Evolutionary conservation across 2,888 invertebrate species (phyloP), one percentile per base, ranked within the genome.

Genomic region (Euclidia mi): DNA sequence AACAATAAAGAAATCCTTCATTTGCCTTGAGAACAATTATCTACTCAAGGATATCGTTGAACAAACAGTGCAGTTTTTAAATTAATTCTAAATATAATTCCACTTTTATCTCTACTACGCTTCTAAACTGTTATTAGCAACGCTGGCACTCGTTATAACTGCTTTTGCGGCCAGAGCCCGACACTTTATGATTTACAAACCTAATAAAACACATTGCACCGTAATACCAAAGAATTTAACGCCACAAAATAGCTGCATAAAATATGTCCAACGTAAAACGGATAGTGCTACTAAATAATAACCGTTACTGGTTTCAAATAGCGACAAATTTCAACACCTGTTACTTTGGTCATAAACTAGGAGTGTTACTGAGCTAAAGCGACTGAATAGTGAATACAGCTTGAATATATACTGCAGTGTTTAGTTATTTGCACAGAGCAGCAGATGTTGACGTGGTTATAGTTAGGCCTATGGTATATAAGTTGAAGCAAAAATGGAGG

Each of bases 321-420:
- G 50, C 64, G 45, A 45, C 63, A 64, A 70, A 66, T 69, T 70
- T 56, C 40, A 38, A 49, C 63, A 71, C 71, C 70, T 71, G 70
- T 71, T 64, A 64, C 70, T 14, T 3, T 9, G 34, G 0, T 29
- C 42, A 70, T 70, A 70, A 67, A 71, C 40, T 60, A 53, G n/a
- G 28, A 25, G 10, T 12, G 41, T 55, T 43, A 48, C 38, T 35
- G 40, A 48, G 37, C 51, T 55, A 62, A 44, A 69, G 65, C 55
- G 62, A 51, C 31, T 51, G 50, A 45, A n/a, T n/a, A n/a, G n/a
- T n/a, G n/a, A n/a, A 49, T 55, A 51, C 52, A 56, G 11, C 32
- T 41, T 1, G 43, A 20, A 15, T 38, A 28, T 10, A 45, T 3
- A 42, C 38, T 52, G 35, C 15, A 40, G 37, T 7, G 15, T 11